These are phyloP conservation scores for Sciaenops ocellatus DNA, from an alignment of 2,797 vertebrate species.

Conservation along the genomic window DNA sequence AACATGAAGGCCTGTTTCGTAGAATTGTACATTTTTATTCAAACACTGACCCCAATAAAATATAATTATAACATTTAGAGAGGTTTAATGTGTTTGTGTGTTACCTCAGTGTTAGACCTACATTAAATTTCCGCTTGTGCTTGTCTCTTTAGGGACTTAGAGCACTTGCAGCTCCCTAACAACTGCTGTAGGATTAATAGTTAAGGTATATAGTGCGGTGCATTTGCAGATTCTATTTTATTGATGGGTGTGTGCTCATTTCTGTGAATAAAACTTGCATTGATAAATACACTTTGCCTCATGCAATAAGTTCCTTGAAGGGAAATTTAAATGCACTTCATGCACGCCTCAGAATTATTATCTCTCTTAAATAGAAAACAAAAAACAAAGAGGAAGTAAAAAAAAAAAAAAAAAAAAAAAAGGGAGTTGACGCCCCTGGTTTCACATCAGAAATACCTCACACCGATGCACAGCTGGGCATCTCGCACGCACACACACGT, in stretches of 20 bases:
- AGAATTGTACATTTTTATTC: neutral
- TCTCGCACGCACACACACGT: neutral
- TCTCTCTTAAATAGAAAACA: neutral
- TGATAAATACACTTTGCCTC: neutral
- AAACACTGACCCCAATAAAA: neutral
- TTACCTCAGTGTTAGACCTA: neutral
- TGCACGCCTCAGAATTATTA: neutral
- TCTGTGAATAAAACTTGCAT: neutral
- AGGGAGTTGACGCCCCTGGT: neutral
- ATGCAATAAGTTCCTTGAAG: too few species aligned
- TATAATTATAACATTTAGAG: neutral
- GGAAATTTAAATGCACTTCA: neutral
- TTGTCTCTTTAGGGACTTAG: neutral
- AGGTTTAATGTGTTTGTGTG: neutral
- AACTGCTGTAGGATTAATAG: conserved; percentile 13
- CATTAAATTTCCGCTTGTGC: neutral
- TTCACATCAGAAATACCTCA: conserved; percentile 8
- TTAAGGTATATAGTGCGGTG: neutral
- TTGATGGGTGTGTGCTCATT: neutral
- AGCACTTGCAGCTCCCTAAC: conserved; percentile 11
- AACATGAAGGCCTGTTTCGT: neutral
- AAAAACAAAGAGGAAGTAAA: conserved; percentile 51
- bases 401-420: conserved; percentile 19
- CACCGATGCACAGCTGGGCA: conserved; percentile 29
- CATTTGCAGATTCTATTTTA: neutral